A percentile compares a stretch with the other conserved stretches of the same genome.
These are phyloP conservation scores for Crambe crambe DNA, from an alignment of 37 sponge, comb jelly and placozoan species.

Conservation along the genomic window DNA sequence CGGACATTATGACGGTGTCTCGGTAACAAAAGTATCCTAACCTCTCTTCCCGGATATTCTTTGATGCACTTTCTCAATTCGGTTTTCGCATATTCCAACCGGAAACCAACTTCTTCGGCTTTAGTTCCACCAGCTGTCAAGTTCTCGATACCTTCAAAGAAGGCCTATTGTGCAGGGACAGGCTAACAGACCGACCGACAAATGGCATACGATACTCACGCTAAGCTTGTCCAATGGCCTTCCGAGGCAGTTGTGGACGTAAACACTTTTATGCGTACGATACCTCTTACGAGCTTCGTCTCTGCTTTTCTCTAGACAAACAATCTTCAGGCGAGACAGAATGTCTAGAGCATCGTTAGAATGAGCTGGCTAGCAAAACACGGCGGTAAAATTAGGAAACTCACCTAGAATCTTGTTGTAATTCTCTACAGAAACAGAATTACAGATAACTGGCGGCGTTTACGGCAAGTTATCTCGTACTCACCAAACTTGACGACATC, in stretches of 20 bases:
- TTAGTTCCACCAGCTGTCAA: slow-evolving; percentile 73
- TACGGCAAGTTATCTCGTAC: background rate
- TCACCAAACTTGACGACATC: slow-evolving; percentile 90
- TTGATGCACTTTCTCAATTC: slow-evolving; percentile 80
- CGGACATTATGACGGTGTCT: background rate
- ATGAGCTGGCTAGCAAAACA: background rate
- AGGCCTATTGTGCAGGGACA: slow-evolving; percentile 38
- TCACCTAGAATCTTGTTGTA: slow-evolving; percentile 78
- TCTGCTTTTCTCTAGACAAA: slow-evolving; percentile 60
- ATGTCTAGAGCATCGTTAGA: slow-evolving; percentile 34
- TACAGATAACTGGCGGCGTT: background rate
- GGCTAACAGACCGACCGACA: background rate
- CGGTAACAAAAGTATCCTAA: background rate
- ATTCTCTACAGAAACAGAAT: slow-evolving; percentile 68
- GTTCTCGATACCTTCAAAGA: slow-evolving; percentile 90
- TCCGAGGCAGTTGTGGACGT: slow-evolving; percentile 73
- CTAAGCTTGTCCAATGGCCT: slow-evolving; percentile 92
- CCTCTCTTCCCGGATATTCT: slow-evolving; percentile 92
- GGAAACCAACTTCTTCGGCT: slow-evolving; percentile 88
- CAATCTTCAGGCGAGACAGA: slow-evolving; percentile 76
- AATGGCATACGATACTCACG: slow-evolving; percentile 33
- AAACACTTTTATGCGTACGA: slow-evolving; percentile 57
- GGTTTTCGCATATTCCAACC: slow-evolving; percentile 68
- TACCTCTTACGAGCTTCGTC: slow-evolving; percentile 80
- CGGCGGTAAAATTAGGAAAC: background rate